phyloP scores from a whole-genome alignment of 2,797 vertebrate species.

The Eutrigla gurnardus region DNA sequence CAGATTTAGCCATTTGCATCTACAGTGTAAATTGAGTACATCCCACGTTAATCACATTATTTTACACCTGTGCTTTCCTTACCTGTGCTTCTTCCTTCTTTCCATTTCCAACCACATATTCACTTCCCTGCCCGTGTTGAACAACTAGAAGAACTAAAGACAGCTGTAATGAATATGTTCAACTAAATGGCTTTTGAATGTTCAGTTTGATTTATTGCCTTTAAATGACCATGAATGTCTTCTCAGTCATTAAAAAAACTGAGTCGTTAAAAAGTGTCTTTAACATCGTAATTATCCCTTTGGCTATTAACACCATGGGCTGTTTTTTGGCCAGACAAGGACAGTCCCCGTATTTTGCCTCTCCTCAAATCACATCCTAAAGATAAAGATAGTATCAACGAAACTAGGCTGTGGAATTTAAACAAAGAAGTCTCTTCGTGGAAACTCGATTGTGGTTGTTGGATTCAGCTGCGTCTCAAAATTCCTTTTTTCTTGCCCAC shows the following conservation, averaged over 20 bases:
- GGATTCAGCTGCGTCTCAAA: slow-evolving; percentile 13
- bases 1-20: too few species aligned
- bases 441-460: slow-evolving; percentile 1
- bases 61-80: neutral
- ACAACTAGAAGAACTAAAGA: slow-evolving; percentile 23
- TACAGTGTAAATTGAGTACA: neutral
- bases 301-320: slow-evolving; percentile 14
- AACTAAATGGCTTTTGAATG: slow-evolving; percentile 54
- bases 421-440: slow-evolving; percentile 6
- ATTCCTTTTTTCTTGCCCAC: slow-evolving; percentile 1
- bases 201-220: slow-evolving; percentile 49
- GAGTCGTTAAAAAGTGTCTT: slow-evolving; percentile 33
- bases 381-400: slow-evolving; percentile 30
- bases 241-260: slow-evolving; percentile 41
- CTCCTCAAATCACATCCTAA: slow-evolving; percentile 55
- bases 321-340: slow-evolving; percentile 48
- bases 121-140: neutral
- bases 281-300: slow-evolving; percentile 36
- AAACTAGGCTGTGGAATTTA: slow-evolving; percentile 8
- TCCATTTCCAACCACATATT: too few species aligned
- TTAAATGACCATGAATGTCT: slow-evolving; percentile 44
- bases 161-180: slow-evolving; percentile 31
- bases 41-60: neutral
- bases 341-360: slow-evolving; percentile 47
- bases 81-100: neutral